A percentile compares a stretch with the other conserved stretches of the same genome.
Evolutionary conservation across 2,888 invertebrate species (phyloP).

Genomic region (Gerris lacustris): DNA sequence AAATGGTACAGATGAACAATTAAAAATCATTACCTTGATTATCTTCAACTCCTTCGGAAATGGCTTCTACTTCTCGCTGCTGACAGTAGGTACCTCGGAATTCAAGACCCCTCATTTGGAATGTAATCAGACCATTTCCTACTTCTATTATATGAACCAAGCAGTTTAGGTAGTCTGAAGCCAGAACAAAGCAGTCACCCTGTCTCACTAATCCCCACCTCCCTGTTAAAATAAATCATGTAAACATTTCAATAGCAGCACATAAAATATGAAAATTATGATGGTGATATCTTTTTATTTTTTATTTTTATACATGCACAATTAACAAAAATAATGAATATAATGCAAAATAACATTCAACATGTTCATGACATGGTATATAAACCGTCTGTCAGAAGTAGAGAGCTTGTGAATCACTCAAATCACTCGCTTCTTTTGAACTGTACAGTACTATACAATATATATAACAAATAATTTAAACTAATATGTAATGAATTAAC

Average conservation of each 20-base stretch:
- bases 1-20: no score
- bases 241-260: neutral
- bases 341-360: no score
- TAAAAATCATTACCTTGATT: constrained; percentile 56
- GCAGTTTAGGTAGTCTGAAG: constrained; percentile 96
- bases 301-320: no score
- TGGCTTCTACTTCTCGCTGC: constrained; percentile 96
- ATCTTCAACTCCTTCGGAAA: constrained; percentile 92
- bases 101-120: constrained; percentile 93
- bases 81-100: constrained; percentile 99
- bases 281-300: neutral
- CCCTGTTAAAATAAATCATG: constrained; percentile 35
- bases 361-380: no score
- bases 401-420: no score
- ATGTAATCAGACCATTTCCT: constrained; percentile 95
- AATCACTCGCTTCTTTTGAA: no score
- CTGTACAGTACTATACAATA: no score
- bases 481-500: no score
- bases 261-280: neutral
- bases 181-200: constrained; percentile 95
- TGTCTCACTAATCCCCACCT: constrained; percentile 94
- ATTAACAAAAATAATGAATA: neutral
- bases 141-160: constrained; percentile 94
- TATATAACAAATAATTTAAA: no score
- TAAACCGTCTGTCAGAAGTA: no score